Evolutionary conservation across 53 echinoderm and acorn worm species (phyloP).

Genomic region (Henricia sp.): DNA sequence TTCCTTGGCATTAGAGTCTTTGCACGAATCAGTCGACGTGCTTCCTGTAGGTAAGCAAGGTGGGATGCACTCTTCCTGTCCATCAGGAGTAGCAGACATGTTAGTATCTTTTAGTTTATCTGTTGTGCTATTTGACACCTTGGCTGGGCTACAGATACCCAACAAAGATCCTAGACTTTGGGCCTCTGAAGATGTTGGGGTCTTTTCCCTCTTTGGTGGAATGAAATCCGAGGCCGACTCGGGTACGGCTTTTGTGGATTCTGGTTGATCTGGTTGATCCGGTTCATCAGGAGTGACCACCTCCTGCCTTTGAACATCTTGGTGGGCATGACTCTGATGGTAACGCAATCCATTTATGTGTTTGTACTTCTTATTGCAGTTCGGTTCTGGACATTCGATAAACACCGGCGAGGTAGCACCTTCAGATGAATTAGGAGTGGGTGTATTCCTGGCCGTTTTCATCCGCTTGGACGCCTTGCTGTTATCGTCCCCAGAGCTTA

Average conservation of each 20-base stretch:
- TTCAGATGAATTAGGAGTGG: constrained; percentile 47
- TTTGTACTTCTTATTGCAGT: constrained; percentile 98
- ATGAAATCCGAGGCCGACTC: constrained; percentile 19
- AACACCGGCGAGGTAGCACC: constrained; percentile 72
- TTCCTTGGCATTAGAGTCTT: constrained; percentile 45
- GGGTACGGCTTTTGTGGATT: constrained; percentile 41
- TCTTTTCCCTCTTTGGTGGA: constrained; percentile 53
- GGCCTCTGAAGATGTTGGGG: constrained; percentile 30
- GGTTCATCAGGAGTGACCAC: constrained; percentile 34
- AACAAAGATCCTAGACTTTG: background rate
- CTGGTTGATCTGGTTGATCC: constrained; percentile 54
- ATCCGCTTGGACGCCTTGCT: constrained; percentile 63
- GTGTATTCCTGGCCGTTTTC: constrained; percentile 62
- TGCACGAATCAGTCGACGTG: constrained; percentile 36
- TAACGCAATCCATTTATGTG: constrained; percentile 98
- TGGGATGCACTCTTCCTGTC: constrained; percentile 27
- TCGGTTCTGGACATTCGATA: constrained; percentile 96
- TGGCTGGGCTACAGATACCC: constrained; percentile 13
- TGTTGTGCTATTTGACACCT: constrained; percentile 16
- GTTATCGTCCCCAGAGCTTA: constrained; percentile 68
- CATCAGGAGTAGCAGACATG: constrained; percentile 27
- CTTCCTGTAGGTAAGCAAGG: constrained; percentile 47
- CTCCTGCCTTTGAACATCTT: constrained; percentile 45
- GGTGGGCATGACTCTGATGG: constrained; percentile 94
- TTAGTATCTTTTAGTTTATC: constrained; percentile 51